Evolutionary conservation across 2,113 vertebrate genomes (phyloP).

Genomic region (Clarias gariepinus): DNA sequence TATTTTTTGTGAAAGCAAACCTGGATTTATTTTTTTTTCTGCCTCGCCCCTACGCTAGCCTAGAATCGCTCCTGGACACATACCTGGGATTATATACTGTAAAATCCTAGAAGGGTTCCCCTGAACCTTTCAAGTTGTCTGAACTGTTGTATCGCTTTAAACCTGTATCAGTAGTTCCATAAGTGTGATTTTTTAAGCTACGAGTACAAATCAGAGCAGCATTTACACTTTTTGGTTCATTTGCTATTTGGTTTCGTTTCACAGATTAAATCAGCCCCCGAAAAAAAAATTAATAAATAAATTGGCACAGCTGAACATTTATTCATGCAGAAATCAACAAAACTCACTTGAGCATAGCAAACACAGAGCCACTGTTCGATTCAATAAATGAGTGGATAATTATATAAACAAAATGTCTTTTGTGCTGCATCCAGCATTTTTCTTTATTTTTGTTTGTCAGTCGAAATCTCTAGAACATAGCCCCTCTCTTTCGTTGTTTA

Average conservation of each 20-base stretch:
- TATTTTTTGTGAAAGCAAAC: background rate
- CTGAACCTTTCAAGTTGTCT: background rate
- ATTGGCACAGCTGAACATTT: background rate
- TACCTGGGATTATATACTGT: background rate
- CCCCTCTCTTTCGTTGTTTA: background rate
- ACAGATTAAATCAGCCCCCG: background rate
- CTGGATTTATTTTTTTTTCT: background rate
- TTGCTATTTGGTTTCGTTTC: background rate
- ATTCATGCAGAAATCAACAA: background rate
- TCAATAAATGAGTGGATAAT: background rate
- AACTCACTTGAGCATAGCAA: background rate
- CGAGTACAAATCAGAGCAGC: background rate
- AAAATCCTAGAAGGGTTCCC: background rate
- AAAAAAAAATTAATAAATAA: background rate
- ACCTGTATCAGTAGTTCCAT: background rate
- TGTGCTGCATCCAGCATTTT: background rate
- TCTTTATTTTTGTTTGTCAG: background rate
- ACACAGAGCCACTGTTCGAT: background rate
- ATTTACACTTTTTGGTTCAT: background rate
- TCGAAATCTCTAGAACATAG: background rate
- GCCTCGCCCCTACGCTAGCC: background rate
- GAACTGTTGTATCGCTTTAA: background rate
- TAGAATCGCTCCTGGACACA: background rate
- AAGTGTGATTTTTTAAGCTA: background rate
- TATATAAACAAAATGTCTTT: background rate